Evolutionary conservation across 1,140 invertebrate genomes (phyloP).

Genomic region (Acromyrmex charruanus): DNA sequence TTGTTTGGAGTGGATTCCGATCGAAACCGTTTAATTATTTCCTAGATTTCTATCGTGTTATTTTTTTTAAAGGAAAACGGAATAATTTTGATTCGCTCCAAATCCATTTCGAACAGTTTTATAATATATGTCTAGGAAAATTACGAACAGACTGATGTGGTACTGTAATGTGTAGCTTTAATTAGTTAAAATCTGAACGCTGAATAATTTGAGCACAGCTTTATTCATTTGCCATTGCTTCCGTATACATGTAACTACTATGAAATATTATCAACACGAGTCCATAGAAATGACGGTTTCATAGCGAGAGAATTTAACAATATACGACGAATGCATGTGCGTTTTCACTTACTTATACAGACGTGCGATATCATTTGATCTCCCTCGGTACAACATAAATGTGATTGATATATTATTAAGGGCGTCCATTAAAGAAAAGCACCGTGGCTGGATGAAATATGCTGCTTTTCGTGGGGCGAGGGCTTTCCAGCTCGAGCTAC

Average conservation of each 20-base stretch:
- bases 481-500: slow-evolving; percentile 54
- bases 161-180: background rate
- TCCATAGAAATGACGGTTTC: slow-evolving; percentile 24
- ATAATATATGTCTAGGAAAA: background rate
- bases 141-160: background rate
- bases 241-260: slow-evolving; percentile 11
- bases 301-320: slow-evolving; percentile 79
- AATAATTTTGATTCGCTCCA: too few species aligned
- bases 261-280: slow-evolving; percentile 78
- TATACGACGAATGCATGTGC: slow-evolving; percentile 69
- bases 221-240: slow-evolving; percentile 7
- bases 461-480: slow-evolving; percentile 64
- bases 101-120: too few species aligned
- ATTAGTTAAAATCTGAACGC: background rate
- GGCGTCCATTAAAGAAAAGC: slow-evolving; percentile 83
- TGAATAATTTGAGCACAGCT: slow-evolving; percentile 21
- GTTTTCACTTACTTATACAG: background rate
- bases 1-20: too few species aligned
- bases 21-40: too few species aligned
- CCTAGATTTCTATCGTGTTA: too few species aligned
- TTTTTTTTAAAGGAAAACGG: too few species aligned
- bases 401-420: slow-evolving; percentile 85
- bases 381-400: slow-evolving; percentile 75
- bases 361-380: slow-evolving; percentile 45
- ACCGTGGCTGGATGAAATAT: slow-evolving; percentile 79